Base-by-base conservation (phyloP, 1,140 invertebrate species). In the Phthorimaea operculella region DNA sequence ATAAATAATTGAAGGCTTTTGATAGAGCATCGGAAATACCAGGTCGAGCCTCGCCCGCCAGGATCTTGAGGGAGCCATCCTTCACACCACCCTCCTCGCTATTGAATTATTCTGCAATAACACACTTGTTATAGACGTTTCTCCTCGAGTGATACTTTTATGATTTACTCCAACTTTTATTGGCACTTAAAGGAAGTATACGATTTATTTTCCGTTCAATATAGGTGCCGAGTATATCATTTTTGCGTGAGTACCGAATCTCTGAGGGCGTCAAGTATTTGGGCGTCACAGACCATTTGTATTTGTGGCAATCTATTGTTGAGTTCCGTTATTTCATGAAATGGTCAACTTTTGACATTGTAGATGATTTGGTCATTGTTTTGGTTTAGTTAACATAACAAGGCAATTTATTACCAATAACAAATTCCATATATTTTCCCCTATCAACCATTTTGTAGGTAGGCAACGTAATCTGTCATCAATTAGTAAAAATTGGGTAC, bases 131-230 rank as follows among this genome's bases (percentile, higher is more conserved):
- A 84, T 79, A 79, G 78, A 81, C 81, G 64, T 81, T 81, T 78
- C 72, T 72, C 65, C 67, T 64, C 68, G 71, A 79, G 76, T 83
- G 78, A 82, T 84, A 84, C 81, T 82, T 82, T 81, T 84, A 82
- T 84, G 81, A 84, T 84, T 84, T 84, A 84, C 79, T 84, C 64
- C 74, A 79, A 84, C 74, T 84, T 84, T 84, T 84, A 84, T 84
- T 84, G 81, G 81, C 81, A 81, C 81, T 84, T 84, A 84, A 76
- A 79, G 75, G 74, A 79, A 81, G 77, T 84, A 81, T 78, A 79
- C 76, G 78, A 84, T 84, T 83, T 84, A 82, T 84, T 80, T 73
- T 64, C 69, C 68, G 76, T 80, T 79, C 76, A 80, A 84, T 84
- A 82, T 81, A 78, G 75, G 73, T 76, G 69, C 60, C 63, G 69